These are phyloP conservation scores for Cheilosia grossa DNA, from an alignment of 2,888 invertebrate genomes.

Conservation along the genomic window DNA sequence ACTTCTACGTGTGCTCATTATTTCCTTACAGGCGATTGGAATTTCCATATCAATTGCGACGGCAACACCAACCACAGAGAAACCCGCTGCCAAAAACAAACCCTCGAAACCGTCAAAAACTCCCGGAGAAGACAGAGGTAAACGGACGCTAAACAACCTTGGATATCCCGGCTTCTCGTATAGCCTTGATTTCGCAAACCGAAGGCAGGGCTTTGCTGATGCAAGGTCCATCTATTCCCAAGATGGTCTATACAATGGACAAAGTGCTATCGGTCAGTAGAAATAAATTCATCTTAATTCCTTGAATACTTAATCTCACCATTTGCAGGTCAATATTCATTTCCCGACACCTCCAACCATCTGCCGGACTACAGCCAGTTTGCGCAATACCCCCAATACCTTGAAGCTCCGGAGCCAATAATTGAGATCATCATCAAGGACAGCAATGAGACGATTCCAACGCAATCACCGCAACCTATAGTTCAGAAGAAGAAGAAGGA, in stretches of 20 bases:
- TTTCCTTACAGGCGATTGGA: background rate
- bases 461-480: constrained; percentile 84
- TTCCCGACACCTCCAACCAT: constrained; percentile 77
- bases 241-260: constrained; percentile 79
- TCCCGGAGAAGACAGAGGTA: constrained; percentile 80
- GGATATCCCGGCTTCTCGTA: constrained; percentile 80
- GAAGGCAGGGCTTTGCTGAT: constrained; percentile 79
- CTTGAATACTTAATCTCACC: background rate
- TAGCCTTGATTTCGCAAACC: constrained; percentile 77
- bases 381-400: constrained; percentile 84
- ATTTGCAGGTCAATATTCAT: constrained; percentile 65
- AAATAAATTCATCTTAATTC: background rate
- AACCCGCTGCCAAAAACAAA: constrained; percentile 69
- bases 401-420: constrained; percentile 93
- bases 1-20: no score
- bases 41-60: constrained; percentile 76
- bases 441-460: constrained; percentile 91
- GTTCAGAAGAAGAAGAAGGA: constrained; percentile 85
- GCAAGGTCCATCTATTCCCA: constrained; percentile 78
- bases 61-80: constrained; percentile 49
- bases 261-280: constrained; percentile 75
- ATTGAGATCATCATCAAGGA: constrained; percentile 96
- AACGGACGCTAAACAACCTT: constrained; percentile 81
- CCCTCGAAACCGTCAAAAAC: constrained; percentile 55
- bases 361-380: constrained; percentile 76